Percentiles rank a stretch among this genome's conserved stretches.
Conservation (phyloP, 1,140 invertebrate species). For the Alviniconcha marisindica region DNA sequence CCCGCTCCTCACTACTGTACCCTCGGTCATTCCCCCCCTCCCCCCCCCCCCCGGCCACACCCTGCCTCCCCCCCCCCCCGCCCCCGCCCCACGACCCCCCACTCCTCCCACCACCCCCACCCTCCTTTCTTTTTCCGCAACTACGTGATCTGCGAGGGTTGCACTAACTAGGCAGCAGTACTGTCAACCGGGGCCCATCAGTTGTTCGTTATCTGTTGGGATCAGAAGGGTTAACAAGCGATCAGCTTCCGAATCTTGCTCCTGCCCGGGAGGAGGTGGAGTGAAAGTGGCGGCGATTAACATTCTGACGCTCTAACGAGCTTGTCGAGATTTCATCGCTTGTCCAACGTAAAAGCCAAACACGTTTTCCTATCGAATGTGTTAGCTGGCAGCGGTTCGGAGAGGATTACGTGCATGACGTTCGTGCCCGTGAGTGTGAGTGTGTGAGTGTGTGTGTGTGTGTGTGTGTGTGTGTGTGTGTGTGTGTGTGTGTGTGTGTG, state of each 20-base stretch:
- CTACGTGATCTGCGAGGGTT: not conserved
- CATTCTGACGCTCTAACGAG: constrained; percentile 29
- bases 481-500: too few species aligned
- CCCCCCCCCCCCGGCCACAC: not conserved
- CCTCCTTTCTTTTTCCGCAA: too few species aligned
- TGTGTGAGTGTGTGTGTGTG: not conserved
- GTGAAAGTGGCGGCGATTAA: constrained; percentile 10
- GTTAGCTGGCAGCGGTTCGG: not conserved
- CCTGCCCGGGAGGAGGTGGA: not conserved
- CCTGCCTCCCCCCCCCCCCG: not conserved
- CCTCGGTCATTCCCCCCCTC: not conserved
- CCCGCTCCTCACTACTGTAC: not conserved
- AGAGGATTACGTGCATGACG: not conserved
- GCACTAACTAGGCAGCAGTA: not conserved
- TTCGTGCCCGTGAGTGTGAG: not conserved
- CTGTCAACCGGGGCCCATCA: constrained; percentile 6
- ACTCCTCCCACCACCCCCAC: not conserved
- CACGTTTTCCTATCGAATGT: constrained; percentile 17
- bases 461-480: too few species aligned
- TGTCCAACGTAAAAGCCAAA: constrained; percentile 1
- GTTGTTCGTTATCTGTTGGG: not conserved
- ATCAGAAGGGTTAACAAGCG: constrained; percentile 26
- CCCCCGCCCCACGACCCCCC: not conserved
- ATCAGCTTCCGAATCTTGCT: not conserved
- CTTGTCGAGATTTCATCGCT: constrained; percentile 29